phyloP scores from a whole-genome alignment of 1,140 invertebrate species.

The Drosophila arizonae region DNA sequence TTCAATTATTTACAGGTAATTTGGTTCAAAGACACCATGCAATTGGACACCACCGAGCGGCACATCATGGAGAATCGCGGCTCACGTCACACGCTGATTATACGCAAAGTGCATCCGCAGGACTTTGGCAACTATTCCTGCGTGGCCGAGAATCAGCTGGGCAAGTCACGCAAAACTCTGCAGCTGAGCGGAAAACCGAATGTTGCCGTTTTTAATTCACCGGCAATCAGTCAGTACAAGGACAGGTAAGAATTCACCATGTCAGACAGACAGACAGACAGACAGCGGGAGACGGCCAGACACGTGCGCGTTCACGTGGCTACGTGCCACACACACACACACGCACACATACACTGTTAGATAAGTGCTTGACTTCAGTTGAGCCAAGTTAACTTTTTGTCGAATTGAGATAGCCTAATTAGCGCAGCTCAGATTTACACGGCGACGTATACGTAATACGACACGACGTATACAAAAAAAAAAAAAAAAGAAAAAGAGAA shows the following conservation, averaged over 20 bases:
- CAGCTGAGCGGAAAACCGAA: constrained; percentile 88
- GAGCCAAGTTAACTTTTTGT: constrained; percentile 30
- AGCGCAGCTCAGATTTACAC: constrained; percentile 24
- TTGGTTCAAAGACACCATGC: constrained; percentile 88
- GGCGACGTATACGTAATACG: not conserved
- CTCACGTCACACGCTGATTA: constrained; percentile 86
- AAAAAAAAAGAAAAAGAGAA: not conserved
- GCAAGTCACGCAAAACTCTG: constrained; percentile 86
- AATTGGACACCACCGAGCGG: constrained; percentile 86
- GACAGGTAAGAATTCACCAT: constrained; percentile 83
- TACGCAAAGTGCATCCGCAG: constrained; percentile 86
- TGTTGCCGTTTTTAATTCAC: constrained; percentile 86
- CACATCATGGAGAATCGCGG: constrained; percentile 86
- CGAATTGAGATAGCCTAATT: constrained; percentile 33
- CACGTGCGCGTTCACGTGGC: constrained; percentile 30
- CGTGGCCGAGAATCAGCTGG: constrained; percentile 87
- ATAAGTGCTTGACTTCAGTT: constrained; percentile 38
- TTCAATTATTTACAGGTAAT: constrained; percentile 85
- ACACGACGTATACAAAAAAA: constrained; percentile 13
- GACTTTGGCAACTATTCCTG: constrained; percentile 89
- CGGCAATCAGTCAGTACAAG: constrained; percentile 85
- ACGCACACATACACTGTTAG: constrained; percentile 27
- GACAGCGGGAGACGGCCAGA: constrained; percentile 5
- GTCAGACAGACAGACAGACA: constrained; percentile 24
- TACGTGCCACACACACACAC: constrained; percentile 31